phyloP scores from a whole-genome alignment of 2,797 vertebrate species.

The Remorina albescens region DNA sequence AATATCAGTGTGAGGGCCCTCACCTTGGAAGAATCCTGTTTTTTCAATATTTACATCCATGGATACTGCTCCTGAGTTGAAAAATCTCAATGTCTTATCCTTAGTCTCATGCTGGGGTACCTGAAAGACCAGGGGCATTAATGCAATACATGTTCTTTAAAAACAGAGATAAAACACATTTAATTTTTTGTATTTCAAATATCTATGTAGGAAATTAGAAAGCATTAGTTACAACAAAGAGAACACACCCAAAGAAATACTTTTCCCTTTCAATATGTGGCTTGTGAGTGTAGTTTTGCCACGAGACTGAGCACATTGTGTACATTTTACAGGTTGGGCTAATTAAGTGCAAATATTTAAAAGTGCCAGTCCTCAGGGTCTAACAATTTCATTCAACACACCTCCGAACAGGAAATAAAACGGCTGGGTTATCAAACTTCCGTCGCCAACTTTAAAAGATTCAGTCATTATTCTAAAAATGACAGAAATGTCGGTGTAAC shows the following conservation, averaged over 20 bases:
- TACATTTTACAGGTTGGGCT: not conserved
- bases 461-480: too few species aligned
- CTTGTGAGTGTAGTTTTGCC: not conserved
- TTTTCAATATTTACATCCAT: slow-evolving; percentile 81
- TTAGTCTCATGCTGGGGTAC: slow-evolving; percentile 73
- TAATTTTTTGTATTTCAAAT: not conserved
- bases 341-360: not conserved
- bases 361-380: not conserved
- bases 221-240: not conserved
- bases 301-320: not conserved
- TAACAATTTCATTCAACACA: not conserved
- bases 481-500: not conserved
- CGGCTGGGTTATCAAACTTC: not conserved
- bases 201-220: not conserved
- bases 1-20: not conserved
- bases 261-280: not conserved
- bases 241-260: not conserved
- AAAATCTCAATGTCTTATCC: slow-evolving; percentile 77
- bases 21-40: slow-evolving; percentile 77
- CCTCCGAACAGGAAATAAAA: not conserved
- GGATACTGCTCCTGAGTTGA: slow-evolving; percentile 77
- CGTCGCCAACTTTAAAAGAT: not conserved
- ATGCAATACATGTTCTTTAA: not conserved
- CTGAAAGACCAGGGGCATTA: slow-evolving; percentile 56
- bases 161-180: not conserved